Conservation (phyloP, 1,140 invertebrate species). For the Saxidomus purpurata region DNA sequence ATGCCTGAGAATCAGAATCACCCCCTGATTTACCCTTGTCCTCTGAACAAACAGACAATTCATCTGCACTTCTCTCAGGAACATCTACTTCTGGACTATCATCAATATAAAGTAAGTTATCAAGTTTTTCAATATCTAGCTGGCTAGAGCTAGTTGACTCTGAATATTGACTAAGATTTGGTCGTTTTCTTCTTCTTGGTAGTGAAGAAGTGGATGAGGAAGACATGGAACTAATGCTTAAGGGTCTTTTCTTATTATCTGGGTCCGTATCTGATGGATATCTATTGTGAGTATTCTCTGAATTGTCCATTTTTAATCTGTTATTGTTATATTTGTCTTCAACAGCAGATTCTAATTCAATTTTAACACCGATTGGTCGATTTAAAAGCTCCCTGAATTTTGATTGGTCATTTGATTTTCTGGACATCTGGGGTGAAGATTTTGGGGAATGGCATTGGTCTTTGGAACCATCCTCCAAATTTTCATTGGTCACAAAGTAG, state of each 20-base stretch:
- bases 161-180: constrained; percentile 69
- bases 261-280: constrained; percentile 33
- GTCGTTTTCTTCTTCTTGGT: constrained; percentile 77
- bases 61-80: constrained; percentile 63
- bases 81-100: constrained; percentile 59
- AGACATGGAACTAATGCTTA: constrained; percentile 93
- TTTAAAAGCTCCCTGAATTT: constrained; percentile 57
- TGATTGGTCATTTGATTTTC: constrained; percentile 28
- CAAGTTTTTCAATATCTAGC: constrained; percentile 67
- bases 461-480: constrained; percentile 52
- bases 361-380: constrained; percentile 60
- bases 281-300: constrained; percentile 62
- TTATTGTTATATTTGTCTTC: neutral
- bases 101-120: constrained; percentile 74
- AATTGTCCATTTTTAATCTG: constrained; percentile 59
- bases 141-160: constrained; percentile 55
- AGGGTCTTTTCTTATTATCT: constrained; percentile 88
- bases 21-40: constrained; percentile 47
- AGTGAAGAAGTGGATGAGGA: constrained; percentile 92
- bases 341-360: constrained; percentile 5
- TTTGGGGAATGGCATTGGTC: constrained; percentile 46
- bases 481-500: constrained; percentile 44
- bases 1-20: constrained; percentile 53
- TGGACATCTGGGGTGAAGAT: constrained; percentile 11
- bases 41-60: constrained; percentile 67